Conservation (phyloP, 2,797 vertebrate species). For the Tympanoctomys barrerae region DNA sequence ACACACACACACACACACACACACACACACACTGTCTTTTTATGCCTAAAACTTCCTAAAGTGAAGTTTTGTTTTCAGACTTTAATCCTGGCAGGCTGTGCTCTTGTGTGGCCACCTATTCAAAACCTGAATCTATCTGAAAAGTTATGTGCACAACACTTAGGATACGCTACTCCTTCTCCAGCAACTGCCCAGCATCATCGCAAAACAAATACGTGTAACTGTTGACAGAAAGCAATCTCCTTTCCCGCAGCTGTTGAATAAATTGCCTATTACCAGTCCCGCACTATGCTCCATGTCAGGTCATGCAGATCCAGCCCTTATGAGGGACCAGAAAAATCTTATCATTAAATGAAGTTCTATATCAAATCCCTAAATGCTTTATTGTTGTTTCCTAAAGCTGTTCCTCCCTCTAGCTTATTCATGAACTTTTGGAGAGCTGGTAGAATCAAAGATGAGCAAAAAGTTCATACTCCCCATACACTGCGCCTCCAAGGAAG, state of each 20-base stretch:
- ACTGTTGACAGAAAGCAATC: constrained; percentile 75
- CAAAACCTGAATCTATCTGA: not conserved
- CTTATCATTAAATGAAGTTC: constrained; percentile 76
- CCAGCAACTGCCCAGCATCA: constrained; percentile 35
- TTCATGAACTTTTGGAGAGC: constrained; percentile 73
- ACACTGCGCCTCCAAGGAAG: constrained; percentile 55
- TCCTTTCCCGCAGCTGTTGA: constrained; percentile 71
- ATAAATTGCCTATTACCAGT: constrained; percentile 81
- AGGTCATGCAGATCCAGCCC: constrained; percentile 72
- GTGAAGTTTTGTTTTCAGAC: not conserved
- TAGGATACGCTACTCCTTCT: constrained; percentile 59
- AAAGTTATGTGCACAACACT: not conserved
- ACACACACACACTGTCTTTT: constrained; percentile 11
- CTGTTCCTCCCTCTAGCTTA: constrained; percentile 69
- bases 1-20: not conserved
- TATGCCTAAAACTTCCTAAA: not conserved
- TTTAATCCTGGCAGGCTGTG: not conserved
- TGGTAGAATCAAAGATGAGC: constrained; percentile 77
- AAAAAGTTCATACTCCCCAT: constrained; percentile 69
- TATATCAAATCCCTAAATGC: constrained; percentile 67
- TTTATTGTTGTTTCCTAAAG: constrained; percentile 78
- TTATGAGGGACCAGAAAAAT: constrained; percentile 69
- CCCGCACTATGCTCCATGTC: constrained; percentile 72
- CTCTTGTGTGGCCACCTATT: not conserved
- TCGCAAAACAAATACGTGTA: constrained; percentile 65